Base-by-base conservation (phyloP, 2,797 vertebrate genomes). In the Silurus aristotelis region DNA sequence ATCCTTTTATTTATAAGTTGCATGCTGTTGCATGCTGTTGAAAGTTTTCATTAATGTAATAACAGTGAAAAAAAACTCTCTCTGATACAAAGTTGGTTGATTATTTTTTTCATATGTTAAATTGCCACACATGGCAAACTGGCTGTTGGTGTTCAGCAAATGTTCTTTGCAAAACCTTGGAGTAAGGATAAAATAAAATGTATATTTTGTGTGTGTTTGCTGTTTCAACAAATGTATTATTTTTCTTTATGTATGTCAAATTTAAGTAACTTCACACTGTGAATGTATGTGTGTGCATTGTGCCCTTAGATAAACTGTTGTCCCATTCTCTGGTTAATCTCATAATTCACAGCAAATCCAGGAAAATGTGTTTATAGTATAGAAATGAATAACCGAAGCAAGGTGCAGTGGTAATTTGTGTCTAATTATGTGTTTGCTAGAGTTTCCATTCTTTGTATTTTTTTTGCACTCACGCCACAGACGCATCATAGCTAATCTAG, bases 21-120 rank as follows among this genome's bases (percentile, higher is more conserved):
- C 1, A 58, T 58, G 56, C 56, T 58, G 17, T 61, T 61, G 60
- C 48, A 17, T 55, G 48, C 48, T 10, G 48, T 52, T 25, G 14
- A 14, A 56, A 27, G 56, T 25, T 27, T 17, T 12, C 6, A 56
- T 9, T 75, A 25, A 55, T 27, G 13, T 56, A 56, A 55, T 73
- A 73, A 52, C 12, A 52, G 5, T 73, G 13, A 67, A 43, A 43
- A 43, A 52, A 73, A 73, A n/a, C 13, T 1, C 12, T 48, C 20
- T 72, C 43, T 48, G 31, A 5, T 20, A 31, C 68, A 48, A 72
- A 48, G 20, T 10, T 48, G 70, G 20, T 22, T 52, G 71, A 73
- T 48, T 73, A 72, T 31, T 72, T 52, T n/a, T 48, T 72, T 52
- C 70, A 72, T 72, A 43, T 48, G 46, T 48, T 52, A n/a, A 73